Conservation (phyloP, 2,113 vertebrate species). For the Triplophysa dalaica region DNA sequence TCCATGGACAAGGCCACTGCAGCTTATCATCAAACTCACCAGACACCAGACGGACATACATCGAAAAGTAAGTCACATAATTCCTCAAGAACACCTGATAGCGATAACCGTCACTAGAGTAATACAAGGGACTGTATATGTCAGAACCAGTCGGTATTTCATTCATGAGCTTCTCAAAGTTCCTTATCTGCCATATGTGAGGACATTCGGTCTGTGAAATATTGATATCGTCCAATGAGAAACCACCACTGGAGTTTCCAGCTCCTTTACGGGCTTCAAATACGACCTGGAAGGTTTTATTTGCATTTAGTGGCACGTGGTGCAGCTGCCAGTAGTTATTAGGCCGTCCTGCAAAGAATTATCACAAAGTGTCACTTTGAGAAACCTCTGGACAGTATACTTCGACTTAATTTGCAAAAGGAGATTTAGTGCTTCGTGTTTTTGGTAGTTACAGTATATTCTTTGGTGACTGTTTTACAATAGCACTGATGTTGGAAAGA, state of each 20-base stretch:
- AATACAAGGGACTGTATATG: constrained; percentile 75
- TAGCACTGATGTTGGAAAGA: no score
- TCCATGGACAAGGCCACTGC: constrained; percentile 80
- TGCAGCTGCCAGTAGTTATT: constrained; percentile 77
- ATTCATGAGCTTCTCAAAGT: constrained; percentile 68
- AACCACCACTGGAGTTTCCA: constrained; percentile 73
- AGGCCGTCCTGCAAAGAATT: constrained; percentile 48
- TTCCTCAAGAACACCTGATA: constrained; percentile 63
- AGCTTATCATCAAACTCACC: constrained; percentile 77
- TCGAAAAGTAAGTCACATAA: constrained; percentile 43
- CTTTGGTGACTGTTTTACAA: no score
- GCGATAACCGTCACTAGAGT: constrained; percentile 80
- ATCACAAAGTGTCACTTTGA: background rate
- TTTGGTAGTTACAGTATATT: no score
- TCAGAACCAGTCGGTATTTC: background rate
- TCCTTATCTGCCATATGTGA: constrained; percentile 73
- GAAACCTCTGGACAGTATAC: no score
- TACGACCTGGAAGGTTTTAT: constrained; percentile 71
- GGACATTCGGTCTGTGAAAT: constrained; percentile 83
- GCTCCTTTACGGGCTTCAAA: constrained; percentile 75
- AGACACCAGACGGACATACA: constrained; percentile 75
- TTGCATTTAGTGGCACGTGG: constrained; percentile 59
- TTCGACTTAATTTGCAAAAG: no score
- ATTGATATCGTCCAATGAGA: constrained; percentile 87
- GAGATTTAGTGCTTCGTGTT: no score